Percentiles rank a stretch among this genome's conserved stretches.
Conservation (phyloP, 30 jellyfish, hydroid and myxozoan genomes). For the Phacellophora camtschatica region DNA sequence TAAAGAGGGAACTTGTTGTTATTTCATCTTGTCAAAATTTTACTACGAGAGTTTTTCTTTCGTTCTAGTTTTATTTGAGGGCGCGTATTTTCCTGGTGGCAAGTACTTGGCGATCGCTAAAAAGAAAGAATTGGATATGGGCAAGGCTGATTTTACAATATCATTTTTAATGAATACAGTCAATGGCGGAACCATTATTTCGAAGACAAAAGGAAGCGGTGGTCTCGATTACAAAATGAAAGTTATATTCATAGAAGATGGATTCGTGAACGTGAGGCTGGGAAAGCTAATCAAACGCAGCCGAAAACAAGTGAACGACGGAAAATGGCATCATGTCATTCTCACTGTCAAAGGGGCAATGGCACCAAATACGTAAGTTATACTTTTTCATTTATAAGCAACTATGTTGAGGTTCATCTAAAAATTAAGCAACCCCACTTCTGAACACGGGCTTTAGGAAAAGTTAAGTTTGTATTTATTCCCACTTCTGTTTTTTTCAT, state of each 20-base stretch:
- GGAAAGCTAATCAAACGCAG: conserved; percentile 21
- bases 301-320: conserved; percentile 31
- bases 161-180: conserved; percentile 59
- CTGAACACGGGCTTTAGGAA: no score
- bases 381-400: no score
- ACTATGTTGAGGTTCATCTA: no score
- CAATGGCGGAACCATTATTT: conserved; percentile 61
- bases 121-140: conserved; percentile 36
- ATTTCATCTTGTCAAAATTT: neutral
- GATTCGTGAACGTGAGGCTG: conserved; percentile 55
- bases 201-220: conserved; percentile 31
- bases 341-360: conserved; percentile 22
- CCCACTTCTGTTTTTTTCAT: no score
- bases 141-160: conserved; percentile 73
- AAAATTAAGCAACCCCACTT: no score
- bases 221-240: conserved; percentile 27
- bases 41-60: neutral
- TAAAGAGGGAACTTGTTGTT: no score
- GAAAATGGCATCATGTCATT: conserved; percentile 69
- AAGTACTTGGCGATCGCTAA: conserved; percentile 55
- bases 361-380: conserved; percentile 53
- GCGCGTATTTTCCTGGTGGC: conserved; percentile 36
- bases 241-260: conserved; percentile 50
- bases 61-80: conserved; percentile 24
- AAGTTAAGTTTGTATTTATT: no score